Evolutionary conservation across 1,140 invertebrate species (phyloP), one percentile per base, ranked within the genome.

Genomic region (Sinella curviseta): DNA sequence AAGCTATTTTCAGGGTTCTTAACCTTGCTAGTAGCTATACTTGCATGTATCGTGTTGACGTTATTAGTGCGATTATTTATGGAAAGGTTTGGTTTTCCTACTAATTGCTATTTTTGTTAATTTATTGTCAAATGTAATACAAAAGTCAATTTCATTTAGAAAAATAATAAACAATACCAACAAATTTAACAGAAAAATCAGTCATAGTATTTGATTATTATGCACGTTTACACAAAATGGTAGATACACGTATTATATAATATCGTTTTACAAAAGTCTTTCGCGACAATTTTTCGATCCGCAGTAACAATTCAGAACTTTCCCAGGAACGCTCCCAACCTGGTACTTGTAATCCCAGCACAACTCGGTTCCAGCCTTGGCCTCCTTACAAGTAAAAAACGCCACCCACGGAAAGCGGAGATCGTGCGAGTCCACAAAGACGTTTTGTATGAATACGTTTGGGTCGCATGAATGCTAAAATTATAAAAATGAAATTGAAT

Each of bases 341-440:
- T 97, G 94, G 85, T 99, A 99, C 85, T 95, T 96, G 86, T 99
- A 99, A 88, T 99, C 97, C 97, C 97, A 99, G 0, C 95, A 97
- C 30, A 99, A 89, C 88, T 99, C 97, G 20, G 92, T 92, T 12
- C 97, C 97, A 34, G 97, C 96, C 60, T 92, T 88, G 74, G 99
- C 96, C 85, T 94, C 93, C 77, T 91, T 92, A 28, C 91, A 89
- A 2, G 97, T 93, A 87, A 99, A 99, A 88, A 99, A 99, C 3
- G 97, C 94, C 0, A 99, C 94, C 96, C 96, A 98, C 0, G 97
- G 97, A 86, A 98, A 98, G 17, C 97, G 90, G 1, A 97, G 90
- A 86, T 99, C 97, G 87, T 99, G 97, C 0, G 96, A 98, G 86
- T 99, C 97, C 28, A 98, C 96, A 87, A 99, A 98, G 4, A 99